These are phyloP conservation scores for Macrobrachium rosenbergii DNA, from an alignment of 1,140 invertebrate genomes.

Conservation along the genomic window DNA sequence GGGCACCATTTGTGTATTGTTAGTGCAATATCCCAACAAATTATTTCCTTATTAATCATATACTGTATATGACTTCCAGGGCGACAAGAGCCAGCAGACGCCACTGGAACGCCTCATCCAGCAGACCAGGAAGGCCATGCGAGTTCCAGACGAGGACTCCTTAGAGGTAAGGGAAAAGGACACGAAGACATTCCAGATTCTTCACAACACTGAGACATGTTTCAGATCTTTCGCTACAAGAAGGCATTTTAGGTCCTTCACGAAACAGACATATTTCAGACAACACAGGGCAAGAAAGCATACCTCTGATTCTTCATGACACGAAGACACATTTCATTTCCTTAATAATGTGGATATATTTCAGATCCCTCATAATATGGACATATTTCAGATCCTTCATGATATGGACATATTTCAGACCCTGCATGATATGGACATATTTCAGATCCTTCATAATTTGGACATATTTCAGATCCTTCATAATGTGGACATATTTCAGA, in stretches of 20 bases:
- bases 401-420: too few species aligned
- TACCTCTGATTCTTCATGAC: too few species aligned
- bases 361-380: too few species aligned
- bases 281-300: too few species aligned
- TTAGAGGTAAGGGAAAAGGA: slow-evolving; percentile 27
- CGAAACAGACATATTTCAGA: too few species aligned
- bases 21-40: not conserved
- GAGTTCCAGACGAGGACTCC: slow-evolving; percentile 35
- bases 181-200: not conserved
- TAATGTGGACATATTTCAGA: too few species aligned
- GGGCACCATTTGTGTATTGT: not conserved
- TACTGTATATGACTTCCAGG: not conserved
- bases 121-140: slow-evolving; percentile 41
- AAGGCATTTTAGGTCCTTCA: not conserved
- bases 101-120: slow-evolving; percentile 39
- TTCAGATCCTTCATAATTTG: too few species aligned
- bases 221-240: not conserved
- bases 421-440: too few species aligned
- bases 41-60: not conserved
- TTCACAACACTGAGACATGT: not conserved
- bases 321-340: too few species aligned
- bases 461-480: too few species aligned
- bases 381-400: too few species aligned
- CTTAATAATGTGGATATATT: too few species aligned
- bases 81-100: slow-evolving; percentile 22